Evolutionary conservation across 2,113 vertebrate species (phyloP), one percentile per base, ranked within the genome.

Genomic region (Meles meles): DNA sequence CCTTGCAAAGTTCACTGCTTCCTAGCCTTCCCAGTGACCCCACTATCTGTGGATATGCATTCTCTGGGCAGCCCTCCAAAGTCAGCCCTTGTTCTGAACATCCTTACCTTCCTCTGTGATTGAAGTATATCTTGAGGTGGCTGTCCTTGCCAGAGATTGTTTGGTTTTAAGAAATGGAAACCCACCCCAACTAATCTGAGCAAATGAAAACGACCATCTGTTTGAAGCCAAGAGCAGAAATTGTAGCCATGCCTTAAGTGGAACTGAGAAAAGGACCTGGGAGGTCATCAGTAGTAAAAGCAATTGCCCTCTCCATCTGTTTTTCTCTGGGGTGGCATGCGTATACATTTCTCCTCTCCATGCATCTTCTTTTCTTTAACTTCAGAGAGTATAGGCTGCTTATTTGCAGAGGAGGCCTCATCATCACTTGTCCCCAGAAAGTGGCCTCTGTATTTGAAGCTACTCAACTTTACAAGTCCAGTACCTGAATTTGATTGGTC

Each of bases 101-200:
- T 47, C 17, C 61, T 44, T 47, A 27, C 20, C 15, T 3, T 67
- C 37, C 27, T 39, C 37, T 57, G 7, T 47, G 18, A 86, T 14
- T 44, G 79, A 37, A 69, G 31, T 57, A 31, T 72, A 72, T 67
- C 44, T 29, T 23, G 71, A 63, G 69, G 37, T 88, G 76, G 37
- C 81, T 77, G 31, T 65, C 27, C 88, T 88, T 72, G n/a, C 65
- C n/a, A 85, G 25, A 34, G 44, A 39, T 67, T 89, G 42, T 55
- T 84, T 71, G 87, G 17, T 37, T 65, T 11, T 44, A 79, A 76
- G 87, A 87, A 96, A 65, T 9, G 27, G n/a, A 95, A 88, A 84
- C 71, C 59, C 21, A 74, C n/a, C 57, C 17, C 79, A 80, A 31
- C 37, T 79, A 65, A 91, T 96, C 52, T 57, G 55, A 65, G 39